Evolutionary conservation across 2,113 vertebrate species (phyloP).

Genomic region (Phyllostomus discolor): DNA sequence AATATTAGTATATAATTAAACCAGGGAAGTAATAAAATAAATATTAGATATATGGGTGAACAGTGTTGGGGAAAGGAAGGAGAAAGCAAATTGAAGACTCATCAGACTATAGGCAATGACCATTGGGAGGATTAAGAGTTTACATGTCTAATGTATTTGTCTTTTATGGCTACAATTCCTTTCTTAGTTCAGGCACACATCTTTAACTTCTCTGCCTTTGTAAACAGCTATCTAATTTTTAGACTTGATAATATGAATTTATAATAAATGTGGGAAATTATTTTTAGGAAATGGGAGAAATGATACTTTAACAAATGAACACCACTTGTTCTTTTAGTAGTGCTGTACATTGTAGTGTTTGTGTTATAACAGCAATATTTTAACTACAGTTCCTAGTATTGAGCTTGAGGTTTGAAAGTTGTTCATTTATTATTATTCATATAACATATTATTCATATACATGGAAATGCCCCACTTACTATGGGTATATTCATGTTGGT

Average conservation of each 20-base stretch:
- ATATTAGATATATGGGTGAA: background rate
- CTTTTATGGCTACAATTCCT: background rate
- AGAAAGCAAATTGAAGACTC: background rate
- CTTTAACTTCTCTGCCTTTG: background rate
- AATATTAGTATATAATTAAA: background rate
- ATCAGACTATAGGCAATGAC: accelerated
- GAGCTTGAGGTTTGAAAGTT: background rate
- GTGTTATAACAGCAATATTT: background rate
- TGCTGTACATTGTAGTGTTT: background rate
- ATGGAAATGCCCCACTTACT: background rate
- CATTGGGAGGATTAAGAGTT: accelerated
- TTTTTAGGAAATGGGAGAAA: background rate
- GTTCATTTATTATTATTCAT: background rate
- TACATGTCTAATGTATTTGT: background rate
- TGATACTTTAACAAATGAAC: background rate
- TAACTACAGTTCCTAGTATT: background rate
- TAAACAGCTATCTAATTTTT: background rate
- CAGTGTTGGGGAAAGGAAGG: background rate
- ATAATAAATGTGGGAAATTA: background rate
- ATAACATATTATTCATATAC: background rate
- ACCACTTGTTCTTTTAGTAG: background rate
- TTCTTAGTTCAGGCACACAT: background rate
- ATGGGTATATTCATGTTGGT: background rate
- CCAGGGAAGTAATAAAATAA: background rate
- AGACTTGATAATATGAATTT: background rate